phyloP scores from a whole-genome alignment of 2,888 invertebrate species.

The Drosophila imparisetae region DNA sequence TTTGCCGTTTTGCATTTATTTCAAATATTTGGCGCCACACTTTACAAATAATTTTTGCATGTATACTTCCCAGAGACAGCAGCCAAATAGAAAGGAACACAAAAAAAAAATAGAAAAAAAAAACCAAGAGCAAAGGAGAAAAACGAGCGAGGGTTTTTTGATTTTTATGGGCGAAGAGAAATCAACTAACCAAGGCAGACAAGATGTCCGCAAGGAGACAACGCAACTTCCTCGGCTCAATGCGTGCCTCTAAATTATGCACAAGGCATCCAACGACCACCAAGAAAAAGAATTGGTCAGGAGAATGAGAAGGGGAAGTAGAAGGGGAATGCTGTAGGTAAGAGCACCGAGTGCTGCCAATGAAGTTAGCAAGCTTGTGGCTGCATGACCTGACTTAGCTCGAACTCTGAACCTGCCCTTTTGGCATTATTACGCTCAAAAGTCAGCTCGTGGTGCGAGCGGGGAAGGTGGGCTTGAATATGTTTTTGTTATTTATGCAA shows the following conservation, averaged over 20 bases:
- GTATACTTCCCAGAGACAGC: conserved; percentile 56
- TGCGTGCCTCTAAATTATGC: conserved; percentile 75
- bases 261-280: conserved; percentile 42
- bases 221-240: conserved; percentile 57
- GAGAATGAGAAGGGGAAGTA: background rate
- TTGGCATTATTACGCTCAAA: conserved; percentile 49
- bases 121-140: conserved; percentile 11
- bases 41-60: conserved; percentile 68
- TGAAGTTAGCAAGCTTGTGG: conserved; percentile 70
- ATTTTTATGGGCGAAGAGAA: conserved; percentile 57
- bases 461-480: conserved; percentile 63
- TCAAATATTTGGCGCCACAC: conserved; percentile 72
- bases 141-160: conserved; percentile 50
- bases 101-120: conserved; percentile 30
- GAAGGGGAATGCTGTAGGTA: conserved; percentile 41
- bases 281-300: conserved; percentile 13
- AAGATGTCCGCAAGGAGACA: conserved; percentile 60
- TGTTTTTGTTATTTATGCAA: conserved; percentile 79
- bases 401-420: conserved; percentile 68
- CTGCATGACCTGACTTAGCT: conserved; percentile 68
- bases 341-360: conserved; percentile 48
- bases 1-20: conserved; percentile 73
- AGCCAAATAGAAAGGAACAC: conserved; percentile 13
- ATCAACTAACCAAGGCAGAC: conserved; percentile 60
- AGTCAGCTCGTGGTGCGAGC: conserved; percentile 46